These are phyloP conservation scores for Meloidogyne chitwoodi DNA, from an alignment of 1,140 invertebrate species.

Conservation along the genomic window DNA sequence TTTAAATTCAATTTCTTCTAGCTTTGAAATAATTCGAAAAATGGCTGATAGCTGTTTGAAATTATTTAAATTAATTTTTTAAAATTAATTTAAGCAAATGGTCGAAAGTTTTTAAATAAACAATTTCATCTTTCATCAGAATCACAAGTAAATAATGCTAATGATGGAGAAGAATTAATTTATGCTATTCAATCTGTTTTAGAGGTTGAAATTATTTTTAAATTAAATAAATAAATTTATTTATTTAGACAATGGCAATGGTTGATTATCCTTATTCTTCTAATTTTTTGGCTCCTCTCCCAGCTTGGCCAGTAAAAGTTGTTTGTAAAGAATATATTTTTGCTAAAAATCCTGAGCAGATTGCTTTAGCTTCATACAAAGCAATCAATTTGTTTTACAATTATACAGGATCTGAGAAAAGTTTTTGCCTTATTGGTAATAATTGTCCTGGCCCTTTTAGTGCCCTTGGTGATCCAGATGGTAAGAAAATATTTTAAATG, in stretches of 20 bases:
- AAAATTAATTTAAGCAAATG: constrained; percentile 33
- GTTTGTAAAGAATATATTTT: constrained; percentile 30
- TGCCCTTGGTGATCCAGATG: constrained; percentile 34
- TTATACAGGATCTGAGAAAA: constrained; percentile 16
- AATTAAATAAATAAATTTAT: not conserved
- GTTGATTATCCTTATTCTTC: constrained; percentile 64
- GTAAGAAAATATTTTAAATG: not conserved
- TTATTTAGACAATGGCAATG: constrained; percentile 62
- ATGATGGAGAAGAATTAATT: constrained; percentile 32
- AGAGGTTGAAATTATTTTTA: constrained; percentile 1
- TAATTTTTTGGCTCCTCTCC: constrained; percentile 62
- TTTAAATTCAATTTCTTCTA: constrained; percentile 55
- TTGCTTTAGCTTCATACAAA: constrained; percentile 28
- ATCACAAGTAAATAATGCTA: constrained; percentile 31
- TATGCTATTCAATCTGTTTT: constrained; percentile 15
- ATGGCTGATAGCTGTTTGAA: constrained; percentile 34
- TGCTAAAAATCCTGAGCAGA: constrained; percentile 19
- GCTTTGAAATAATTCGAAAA: constrained; percentile 43
- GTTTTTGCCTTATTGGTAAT: constrained; percentile 15
- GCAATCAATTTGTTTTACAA: constrained; percentile 43
- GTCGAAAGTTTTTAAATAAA: constrained; percentile 47
- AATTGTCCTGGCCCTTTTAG: constrained; percentile 21
- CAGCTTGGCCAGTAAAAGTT: constrained; percentile 66
- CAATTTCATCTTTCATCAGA: constrained; percentile 44
- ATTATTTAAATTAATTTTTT: not conserved